Conservation (phyloP, 2,113 vertebrate species). For the Origma solitaria region DNA sequence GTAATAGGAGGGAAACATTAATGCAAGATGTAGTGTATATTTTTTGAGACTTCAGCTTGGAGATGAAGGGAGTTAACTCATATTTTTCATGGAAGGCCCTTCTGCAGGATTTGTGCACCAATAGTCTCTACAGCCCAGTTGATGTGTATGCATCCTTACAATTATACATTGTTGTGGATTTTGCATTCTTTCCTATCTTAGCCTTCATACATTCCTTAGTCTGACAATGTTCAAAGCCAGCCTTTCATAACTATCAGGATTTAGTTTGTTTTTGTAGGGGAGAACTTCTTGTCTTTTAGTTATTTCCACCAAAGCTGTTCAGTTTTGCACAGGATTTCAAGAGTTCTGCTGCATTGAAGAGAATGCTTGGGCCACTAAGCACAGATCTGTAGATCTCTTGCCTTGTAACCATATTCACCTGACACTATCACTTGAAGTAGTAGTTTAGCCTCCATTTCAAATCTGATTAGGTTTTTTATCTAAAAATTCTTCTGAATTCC, state of each 20-base stretch:
- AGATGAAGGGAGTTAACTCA: not conserved
- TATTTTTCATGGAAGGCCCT: not conserved
- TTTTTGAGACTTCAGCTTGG: not conserved
- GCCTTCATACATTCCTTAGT: not conserved
- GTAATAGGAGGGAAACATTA: not conserved
- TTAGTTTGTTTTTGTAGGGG: not conserved
- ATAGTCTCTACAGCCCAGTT: not conserved
- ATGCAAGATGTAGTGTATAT: not conserved
- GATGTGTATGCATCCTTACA: not conserved
- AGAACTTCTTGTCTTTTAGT: not conserved
- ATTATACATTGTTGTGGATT: not conserved
- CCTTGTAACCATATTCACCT: not conserved
- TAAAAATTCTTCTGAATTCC: not conserved
- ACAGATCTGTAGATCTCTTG: not conserved
- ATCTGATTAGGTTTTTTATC: not conserved
- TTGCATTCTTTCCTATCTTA: not conserved
- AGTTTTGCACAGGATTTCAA: not conserved
- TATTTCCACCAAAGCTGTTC: not conserved
- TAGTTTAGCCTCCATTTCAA: not conserved
- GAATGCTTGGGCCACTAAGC: not conserved
- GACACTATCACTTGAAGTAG: not conserved
- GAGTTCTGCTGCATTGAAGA: not conserved
- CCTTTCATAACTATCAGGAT: not conserved
- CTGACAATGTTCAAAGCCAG: not conserved
- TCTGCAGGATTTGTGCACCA: not conserved